Evolutionary conservation across 2,888 invertebrate species (phyloP).

Genomic region (Drosophila anomelani): DNA sequence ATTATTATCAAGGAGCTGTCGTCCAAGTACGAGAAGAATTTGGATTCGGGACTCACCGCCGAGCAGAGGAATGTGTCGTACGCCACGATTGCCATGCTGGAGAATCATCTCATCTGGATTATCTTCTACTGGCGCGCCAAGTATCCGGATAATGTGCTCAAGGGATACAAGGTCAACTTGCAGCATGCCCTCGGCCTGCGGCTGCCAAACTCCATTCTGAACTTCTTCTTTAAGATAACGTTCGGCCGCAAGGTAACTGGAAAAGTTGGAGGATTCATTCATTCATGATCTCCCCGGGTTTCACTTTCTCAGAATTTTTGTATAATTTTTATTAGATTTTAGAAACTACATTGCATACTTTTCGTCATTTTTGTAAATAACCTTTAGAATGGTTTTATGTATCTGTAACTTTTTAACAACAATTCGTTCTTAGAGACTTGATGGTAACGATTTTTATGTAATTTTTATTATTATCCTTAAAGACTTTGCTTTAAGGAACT

Average conservation of each 20-base stretch:
- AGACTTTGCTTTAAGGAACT: neutral
- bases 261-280: slow-evolving; percentile 12
- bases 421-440: neutral
- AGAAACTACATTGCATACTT: slow-evolving; percentile 30
- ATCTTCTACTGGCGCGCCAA: slow-evolving; percentile 96
- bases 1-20: slow-evolving; percentile 95
- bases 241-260: slow-evolving; percentile 91
- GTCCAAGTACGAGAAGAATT: slow-evolving; percentile 92
- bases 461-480: neutral
- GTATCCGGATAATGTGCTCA: slow-evolving; percentile 94
- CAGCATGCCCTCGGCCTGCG: slow-evolving; percentile 95
- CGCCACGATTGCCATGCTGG: slow-evolving; percentile 97
- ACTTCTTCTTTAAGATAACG: slow-evolving; percentile 95
- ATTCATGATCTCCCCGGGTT: slow-evolving; percentile 4
- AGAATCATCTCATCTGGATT: slow-evolving; percentile 97
- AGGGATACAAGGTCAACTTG: slow-evolving; percentile 95
- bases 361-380: slow-evolving; percentile 23
- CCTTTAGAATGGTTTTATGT: slow-evolving; percentile 11
- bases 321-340: slow-evolving; percentile 29
- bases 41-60: slow-evolving; percentile 92
- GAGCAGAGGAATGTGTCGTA: slow-evolving; percentile 95
- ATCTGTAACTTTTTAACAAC: neutral
- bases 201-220: slow-evolving; percentile 94
- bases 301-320: slow-evolving; percentile 67
- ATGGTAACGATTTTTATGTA: neutral